Evolutionary conservation across 2,797 vertebrate species (phyloP).

Genomic region (Eidolon dupreanum): DNA sequence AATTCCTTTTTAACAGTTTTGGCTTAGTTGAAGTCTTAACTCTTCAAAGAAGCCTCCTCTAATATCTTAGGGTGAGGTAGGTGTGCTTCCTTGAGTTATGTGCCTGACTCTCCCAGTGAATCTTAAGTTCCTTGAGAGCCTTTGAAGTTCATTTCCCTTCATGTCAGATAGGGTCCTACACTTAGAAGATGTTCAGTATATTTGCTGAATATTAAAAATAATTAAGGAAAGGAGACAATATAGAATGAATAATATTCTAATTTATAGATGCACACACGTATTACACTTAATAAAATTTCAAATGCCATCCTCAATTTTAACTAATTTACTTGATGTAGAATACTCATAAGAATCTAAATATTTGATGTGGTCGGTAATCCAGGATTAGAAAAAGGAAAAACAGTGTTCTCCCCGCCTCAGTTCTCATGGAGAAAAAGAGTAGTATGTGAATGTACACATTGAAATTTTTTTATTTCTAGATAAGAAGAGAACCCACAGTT

Average conservation of each 20-base stretch:
- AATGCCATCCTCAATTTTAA: not conserved
- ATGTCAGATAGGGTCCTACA: not conserved
- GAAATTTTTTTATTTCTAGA: not conserved
- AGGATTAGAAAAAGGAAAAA: not conserved
- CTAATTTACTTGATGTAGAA: not conserved
- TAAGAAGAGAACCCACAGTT: not conserved
- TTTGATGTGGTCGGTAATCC: not conserved
- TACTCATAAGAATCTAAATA: not conserved
- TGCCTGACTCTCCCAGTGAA: not conserved
- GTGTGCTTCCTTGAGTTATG: not conserved
- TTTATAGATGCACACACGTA: not conserved
- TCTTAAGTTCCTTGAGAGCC: not conserved
- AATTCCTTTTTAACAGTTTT: not conserved
- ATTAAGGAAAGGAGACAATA: not conserved
- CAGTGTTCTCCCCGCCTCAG: accelerated
- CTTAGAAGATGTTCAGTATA: not conserved
- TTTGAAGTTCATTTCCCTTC: not conserved
- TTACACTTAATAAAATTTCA: not conserved
- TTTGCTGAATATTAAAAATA: not conserved
- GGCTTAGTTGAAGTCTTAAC: not conserved
- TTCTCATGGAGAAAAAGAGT: not conserved
- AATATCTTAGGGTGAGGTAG: not conserved
- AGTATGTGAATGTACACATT: not conserved
- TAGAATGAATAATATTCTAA: not conserved
- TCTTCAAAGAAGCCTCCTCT: not conserved